Conservation (phyloP, 2,113 vertebrate species). For the Numida meleagris region DNA sequence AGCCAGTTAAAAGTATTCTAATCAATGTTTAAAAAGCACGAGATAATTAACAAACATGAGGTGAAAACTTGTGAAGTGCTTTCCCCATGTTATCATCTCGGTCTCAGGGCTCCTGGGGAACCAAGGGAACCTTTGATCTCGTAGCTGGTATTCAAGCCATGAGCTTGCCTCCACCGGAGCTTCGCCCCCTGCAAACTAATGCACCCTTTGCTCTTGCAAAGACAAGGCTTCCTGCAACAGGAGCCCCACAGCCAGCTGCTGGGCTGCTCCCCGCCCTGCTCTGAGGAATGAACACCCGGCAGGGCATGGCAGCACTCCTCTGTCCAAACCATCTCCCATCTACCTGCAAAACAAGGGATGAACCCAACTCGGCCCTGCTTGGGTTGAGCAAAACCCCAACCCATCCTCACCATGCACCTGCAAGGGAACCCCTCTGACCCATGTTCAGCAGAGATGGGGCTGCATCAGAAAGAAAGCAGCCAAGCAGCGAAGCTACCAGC, state of each 20-base stretch:
- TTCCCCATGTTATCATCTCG: background rate
- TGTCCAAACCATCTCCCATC: background rate
- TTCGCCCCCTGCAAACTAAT: background rate
- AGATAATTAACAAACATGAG: constrained; percentile 31
- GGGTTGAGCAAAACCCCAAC: background rate
- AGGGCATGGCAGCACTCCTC: background rate
- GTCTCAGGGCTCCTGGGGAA: constrained; percentile 8
- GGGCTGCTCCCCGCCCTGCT: background rate
- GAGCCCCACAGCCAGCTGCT: background rate
- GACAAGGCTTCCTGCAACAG: background rate
- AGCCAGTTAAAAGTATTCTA: background rate
- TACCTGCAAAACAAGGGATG: background rate
- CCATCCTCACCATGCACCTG: background rate
- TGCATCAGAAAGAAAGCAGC: background rate
- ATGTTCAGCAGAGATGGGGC: background rate
- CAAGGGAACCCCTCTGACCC: background rate
- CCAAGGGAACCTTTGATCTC: constrained; percentile 41
- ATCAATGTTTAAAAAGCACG: constrained; percentile 24
- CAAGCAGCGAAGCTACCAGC: background rate
- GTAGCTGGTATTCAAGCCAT: background rate
- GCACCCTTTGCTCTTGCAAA: background rate
- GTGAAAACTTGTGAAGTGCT: constrained; percentile 21
- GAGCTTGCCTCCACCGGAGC: background rate
- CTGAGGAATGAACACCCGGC: rapidly evolving
- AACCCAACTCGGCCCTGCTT: rapidly evolving